Percentiles rank a stretch among this genome's conserved stretches.
Evolutionary conservation across 1,140 invertebrate species (phyloP).

Genomic region (Conus ventricosus): DNA sequence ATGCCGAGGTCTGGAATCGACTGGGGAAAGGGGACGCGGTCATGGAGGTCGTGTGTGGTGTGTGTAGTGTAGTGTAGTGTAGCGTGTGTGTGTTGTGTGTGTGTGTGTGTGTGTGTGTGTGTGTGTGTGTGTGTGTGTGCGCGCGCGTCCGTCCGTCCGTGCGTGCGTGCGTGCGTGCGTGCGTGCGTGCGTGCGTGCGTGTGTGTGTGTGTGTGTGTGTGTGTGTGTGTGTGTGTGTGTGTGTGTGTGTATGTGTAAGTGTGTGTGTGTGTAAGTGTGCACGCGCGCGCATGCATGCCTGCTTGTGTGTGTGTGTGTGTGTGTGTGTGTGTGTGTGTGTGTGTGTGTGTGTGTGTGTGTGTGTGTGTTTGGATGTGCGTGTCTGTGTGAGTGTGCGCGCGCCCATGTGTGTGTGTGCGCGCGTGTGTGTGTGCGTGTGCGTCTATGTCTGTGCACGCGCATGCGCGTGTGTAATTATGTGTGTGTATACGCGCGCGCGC

Average conservation of each 20-base stretch:
- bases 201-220: background rate
- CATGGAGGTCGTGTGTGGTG: too few relatives aligned
- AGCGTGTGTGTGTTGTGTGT: background rate
- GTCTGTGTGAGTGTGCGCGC: too few relatives aligned
- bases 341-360: too few relatives aligned
- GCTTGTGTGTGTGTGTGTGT: background rate
- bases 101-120: constrained; percentile 4
- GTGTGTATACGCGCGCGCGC: too few relatives aligned
- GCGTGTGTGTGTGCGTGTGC: background rate
- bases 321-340: background rate
- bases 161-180: background rate
- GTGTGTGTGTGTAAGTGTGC: background rate
- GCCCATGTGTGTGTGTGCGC: background rate
- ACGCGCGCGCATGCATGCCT: background rate
- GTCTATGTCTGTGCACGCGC: too few relatives aligned
- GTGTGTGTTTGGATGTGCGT: too few relatives aligned
- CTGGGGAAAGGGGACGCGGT: too few relatives aligned
- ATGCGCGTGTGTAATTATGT: too few relatives aligned
- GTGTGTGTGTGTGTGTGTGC: background rate
- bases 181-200: background rate
- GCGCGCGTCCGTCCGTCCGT: background rate
- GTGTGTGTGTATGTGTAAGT: background rate
- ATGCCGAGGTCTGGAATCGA: too few relatives aligned
- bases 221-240: constrained; percentile 1
- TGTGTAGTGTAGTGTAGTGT: too few relatives aligned